Conservation (phyloP, 2,113 vertebrate species). For the Chloebia gouldiae region DNA sequence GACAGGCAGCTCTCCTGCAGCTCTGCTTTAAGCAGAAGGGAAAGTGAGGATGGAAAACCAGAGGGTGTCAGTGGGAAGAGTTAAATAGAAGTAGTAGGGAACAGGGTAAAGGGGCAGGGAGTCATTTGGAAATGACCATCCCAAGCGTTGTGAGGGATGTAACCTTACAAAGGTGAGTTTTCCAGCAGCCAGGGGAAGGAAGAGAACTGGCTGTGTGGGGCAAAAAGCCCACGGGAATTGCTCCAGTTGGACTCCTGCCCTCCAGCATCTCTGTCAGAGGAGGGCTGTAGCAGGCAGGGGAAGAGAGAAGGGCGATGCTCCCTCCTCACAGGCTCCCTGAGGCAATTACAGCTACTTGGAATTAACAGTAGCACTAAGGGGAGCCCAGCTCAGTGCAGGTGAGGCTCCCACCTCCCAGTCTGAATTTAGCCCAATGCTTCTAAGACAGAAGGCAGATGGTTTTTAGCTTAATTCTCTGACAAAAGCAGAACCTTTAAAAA, state of each 20-base stretch:
- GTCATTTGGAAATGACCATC: background rate
- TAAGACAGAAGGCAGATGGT: background rate
- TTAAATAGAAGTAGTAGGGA: background rate
- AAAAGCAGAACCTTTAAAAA: conserved; percentile 4
- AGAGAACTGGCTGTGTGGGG: background rate
- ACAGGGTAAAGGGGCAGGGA: background rate
- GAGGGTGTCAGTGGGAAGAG: accelerated
- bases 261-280: background rate
- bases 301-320: background rate
- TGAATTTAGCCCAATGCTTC: background rate
- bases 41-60: background rate
- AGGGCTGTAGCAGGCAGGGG: background rate
- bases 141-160: background rate
- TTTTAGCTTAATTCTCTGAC: background rate
- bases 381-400: background rate
- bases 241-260: background rate
- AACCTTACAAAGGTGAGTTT: background rate
- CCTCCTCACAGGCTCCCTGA: background rate
- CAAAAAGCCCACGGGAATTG: background rate
- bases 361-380: background rate
- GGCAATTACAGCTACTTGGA: background rate
- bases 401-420: background rate
- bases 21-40: background rate
- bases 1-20: background rate
- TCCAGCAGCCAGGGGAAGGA: background rate